Conservation (phyloP, 2,797 vertebrate genomes). For the Etheostoma nigrum region DNA sequence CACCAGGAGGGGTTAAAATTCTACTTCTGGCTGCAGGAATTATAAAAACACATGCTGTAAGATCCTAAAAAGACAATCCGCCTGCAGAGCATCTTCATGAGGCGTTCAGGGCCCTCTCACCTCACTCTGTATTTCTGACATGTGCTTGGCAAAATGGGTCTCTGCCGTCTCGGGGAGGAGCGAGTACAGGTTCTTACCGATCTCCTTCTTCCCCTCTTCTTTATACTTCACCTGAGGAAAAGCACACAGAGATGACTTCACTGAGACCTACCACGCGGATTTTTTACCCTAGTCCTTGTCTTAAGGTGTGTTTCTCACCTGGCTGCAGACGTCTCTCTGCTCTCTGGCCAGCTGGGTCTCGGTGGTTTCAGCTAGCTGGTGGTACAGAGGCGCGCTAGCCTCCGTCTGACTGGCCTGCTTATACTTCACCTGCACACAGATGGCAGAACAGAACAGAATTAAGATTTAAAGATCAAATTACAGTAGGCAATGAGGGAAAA, state of each 20-base stretch:
- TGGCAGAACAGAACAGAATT: neutral
- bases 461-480: no score
- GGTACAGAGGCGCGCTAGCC: constrained; percentile 84
- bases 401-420: constrained; percentile 84
- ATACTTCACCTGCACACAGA: constrained; percentile 86
- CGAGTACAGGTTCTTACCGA: constrained; percentile 84
- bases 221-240: constrained; percentile 71
- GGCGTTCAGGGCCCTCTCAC: constrained; percentile 62
- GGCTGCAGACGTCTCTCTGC: constrained; percentile 87
- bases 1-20: no score
- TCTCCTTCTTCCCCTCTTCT: constrained; percentile 67
- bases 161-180: constrained; percentile 72
- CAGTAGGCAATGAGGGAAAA: no score
- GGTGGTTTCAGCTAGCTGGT: constrained; percentile 89
- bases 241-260: neutral
- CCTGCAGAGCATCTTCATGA: neutral
- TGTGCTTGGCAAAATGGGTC: constrained; percentile 53
- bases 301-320: constrained; percentile 78
- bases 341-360: constrained; percentile 89
- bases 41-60: neutral
- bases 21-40: no score
- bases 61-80: no score
- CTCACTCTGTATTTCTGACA: constrained; percentile 74
- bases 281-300: no score
- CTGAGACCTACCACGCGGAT: neutral